Evolutionary conservation across 2,888 invertebrate species (phyloP).

Genomic region (Marronus borbonicus): DNA sequence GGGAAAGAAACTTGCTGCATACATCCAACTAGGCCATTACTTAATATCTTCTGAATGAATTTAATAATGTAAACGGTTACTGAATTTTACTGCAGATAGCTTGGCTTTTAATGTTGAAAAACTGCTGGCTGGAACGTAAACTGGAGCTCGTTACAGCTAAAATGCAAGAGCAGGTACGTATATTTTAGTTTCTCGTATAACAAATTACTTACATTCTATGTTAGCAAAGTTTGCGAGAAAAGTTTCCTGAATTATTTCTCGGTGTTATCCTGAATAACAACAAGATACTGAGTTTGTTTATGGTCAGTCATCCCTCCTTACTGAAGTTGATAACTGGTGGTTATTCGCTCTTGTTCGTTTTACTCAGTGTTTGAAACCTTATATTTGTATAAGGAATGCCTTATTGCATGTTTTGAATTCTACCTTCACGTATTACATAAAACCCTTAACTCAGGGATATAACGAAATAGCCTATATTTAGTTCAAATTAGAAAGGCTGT

Average conservation of each 20-base stretch:
- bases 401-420: no score
- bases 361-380: no score
- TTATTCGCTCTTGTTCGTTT: no score
- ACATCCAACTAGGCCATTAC: constrained; percentile 9
- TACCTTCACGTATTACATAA: no score
- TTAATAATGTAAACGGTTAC: constrained; percentile 12
- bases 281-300: constrained; percentile 1
- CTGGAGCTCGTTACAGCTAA: constrained; percentile 17
- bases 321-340: no score
- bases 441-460: no score
- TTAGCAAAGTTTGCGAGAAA: constrained; percentile 10
- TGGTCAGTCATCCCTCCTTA: constrained; percentile 9
- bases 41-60: constrained; percentile 24
- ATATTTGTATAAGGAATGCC: no score
- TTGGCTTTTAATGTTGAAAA: constrained; percentile 9
- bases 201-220: constrained; percentile 12
- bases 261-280: constrained; percentile 9
- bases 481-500: no score
- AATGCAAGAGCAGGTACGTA: constrained; percentile 11
- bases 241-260: constrained; percentile 15
- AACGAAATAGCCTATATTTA: no score
- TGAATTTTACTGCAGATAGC: constrained; percentile 12
- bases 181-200: constrained; percentile 14
- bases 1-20: constrained; percentile 10
- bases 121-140: background rate